Base-by-base conservation (phyloP, 2,888 invertebrate genomes). In the Epiblema foenella region DNA sequence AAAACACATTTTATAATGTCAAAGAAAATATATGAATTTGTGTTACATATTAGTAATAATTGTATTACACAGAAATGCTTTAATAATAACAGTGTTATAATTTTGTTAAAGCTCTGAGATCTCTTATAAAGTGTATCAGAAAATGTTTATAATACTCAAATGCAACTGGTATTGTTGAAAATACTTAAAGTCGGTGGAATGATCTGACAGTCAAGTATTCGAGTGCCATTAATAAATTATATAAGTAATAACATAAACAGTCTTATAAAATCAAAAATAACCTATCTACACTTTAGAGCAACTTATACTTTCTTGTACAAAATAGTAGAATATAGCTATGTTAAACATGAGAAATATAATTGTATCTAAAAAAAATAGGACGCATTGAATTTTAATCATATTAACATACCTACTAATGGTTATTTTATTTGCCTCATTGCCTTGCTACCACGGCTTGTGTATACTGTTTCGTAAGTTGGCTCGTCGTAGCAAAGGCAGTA, bases 181-280 rank as follows among this genome's bases (percentile, higher is more conserved):
- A 89, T 88, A 89, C 85, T 88, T 85, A 84, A n/a, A 84, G 73
- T 91, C 93, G 93, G 93, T 93, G 93, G 93, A 93, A 93, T 93
- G 90, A 83, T 88, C 82, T 81, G 77, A 84, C 79, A 80, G 79
- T 76, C 75, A 80, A 81, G 83, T 86, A 90, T 89, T 90, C 86
- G 86, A 90, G 89, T 81, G 85, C 86, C 84, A 88, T 79, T 80
- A 82, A 84, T 82, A 84, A 85, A 84, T 76, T 81, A 80, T 77
- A 80, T 81, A 80, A 85, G 84, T 83, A 80, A 33, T 33, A 85
- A 83, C 79, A 85, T 83, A 85, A 89, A 90, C 92, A 92, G 91
- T 91, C 92, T 91, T 91, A 86, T 86, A 86, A 87, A 89, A 87
- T 83, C 80, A 84, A 86, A 86, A 84, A 82, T 81, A 84, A 78